Evolutionary conservation across 2,797 vertebrate species (phyloP).

Genomic region (Anabacerthia variegaticeps): DNA sequence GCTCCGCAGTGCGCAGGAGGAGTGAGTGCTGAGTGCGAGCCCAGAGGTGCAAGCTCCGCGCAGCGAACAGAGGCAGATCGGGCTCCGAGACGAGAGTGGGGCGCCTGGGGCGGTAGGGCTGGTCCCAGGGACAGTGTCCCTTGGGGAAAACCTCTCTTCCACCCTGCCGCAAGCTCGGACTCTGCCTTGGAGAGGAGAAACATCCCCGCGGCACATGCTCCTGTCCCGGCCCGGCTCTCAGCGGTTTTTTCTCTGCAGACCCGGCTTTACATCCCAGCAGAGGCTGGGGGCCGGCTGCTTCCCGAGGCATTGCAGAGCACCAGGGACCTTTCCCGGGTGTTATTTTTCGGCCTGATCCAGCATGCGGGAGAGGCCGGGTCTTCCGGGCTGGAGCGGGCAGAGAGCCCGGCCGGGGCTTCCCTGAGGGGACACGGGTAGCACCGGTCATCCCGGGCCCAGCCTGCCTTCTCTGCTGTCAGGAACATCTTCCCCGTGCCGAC

Average conservation of each 20-base stretch:
- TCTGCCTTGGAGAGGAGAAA: not conserved
- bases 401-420: not conserved
- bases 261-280: not conserved
- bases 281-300: too few species aligned
- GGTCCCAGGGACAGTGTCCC: not conserved
- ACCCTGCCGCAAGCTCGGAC: not conserved
- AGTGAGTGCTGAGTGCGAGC: not conserved
- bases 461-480: not conserved
- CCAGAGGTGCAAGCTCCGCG: too few species aligned
- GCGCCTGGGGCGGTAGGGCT: not conserved
- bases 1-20: not conserved
- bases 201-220: not conserved
- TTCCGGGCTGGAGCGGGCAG: not conserved
- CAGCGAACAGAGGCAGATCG: not conserved
- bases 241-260: not conserved
- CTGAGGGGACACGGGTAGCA: not conserved
- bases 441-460: rapidly evolving
- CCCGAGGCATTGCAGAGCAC: not conserved
- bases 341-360: not conserved
- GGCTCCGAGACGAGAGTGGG: not conserved
- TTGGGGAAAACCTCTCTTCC: not conserved
- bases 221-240: not conserved
- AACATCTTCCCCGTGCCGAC: not conserved
- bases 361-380: not conserved
- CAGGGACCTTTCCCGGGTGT: not conserved